A percentile compares a stretch with the other conserved stretches of the same genome.
Conservation (phyloP, 2,113 vertebrate genomes). For the Lasiurus cinereus region DNA sequence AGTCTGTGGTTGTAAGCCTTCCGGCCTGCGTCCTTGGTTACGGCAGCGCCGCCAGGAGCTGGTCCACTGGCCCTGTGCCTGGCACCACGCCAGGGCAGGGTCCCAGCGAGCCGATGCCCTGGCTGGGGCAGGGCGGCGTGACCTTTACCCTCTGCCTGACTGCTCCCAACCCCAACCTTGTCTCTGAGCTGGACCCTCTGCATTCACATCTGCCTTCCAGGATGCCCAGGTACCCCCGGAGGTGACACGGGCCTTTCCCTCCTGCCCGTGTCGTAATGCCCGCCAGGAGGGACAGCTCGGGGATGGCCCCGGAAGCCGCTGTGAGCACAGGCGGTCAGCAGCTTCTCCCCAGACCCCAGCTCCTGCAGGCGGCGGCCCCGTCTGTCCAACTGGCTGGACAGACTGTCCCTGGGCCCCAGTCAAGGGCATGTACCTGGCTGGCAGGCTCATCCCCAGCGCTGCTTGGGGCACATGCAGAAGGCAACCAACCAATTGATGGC, state of each 20-base stretch:
- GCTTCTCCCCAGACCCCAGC: not conserved
- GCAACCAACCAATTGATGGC: no score
- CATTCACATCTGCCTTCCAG: not conserved
- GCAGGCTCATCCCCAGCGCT: no score
- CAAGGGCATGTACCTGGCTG: no score
- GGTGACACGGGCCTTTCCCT: no score
- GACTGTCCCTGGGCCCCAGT: no score
- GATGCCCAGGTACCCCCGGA: not conserved
- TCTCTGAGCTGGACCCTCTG: fast-evolving
- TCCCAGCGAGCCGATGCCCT: fast-evolving
- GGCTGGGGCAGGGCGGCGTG: no score
- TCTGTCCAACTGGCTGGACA: not conserved
- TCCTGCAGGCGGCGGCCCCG: not conserved
- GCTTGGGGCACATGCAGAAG: no score
- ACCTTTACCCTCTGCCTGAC: fast-evolving
- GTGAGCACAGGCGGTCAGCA: not conserved
- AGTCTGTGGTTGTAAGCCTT: not conserved
- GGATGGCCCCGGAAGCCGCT: not conserved
- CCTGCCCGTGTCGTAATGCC: not conserved
- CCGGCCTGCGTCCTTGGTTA: fast-evolving
- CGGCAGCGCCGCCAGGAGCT: not conserved
- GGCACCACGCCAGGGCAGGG: fast-evolving
- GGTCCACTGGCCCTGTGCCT: not conserved
- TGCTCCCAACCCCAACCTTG: not conserved
- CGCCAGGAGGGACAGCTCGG: not conserved